Conservation (phyloP, 2,888 invertebrate genomes). For the Drosophila pullipes region DNA sequence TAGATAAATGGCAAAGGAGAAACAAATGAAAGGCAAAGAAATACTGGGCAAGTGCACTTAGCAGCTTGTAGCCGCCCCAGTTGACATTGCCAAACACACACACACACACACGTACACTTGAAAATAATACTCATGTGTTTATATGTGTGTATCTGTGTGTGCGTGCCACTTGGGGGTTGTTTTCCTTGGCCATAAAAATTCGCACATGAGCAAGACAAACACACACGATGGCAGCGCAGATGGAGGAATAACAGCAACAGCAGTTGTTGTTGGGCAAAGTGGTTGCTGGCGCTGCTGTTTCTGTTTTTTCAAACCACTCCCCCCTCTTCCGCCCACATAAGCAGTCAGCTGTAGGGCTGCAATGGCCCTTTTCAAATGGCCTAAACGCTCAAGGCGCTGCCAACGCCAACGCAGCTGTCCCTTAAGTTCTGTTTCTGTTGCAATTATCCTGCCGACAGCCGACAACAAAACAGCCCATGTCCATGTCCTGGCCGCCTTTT, state of each 20-base stretch:
- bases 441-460: conserved; percentile 64
- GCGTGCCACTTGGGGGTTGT: conserved; percentile 74
- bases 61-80: conserved; percentile 77
- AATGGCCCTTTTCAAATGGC: conserved; percentile 72
- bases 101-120: conserved; percentile 27
- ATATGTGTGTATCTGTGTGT: conserved; percentile 21
- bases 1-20: conserved; percentile 50
- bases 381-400: conserved; percentile 74
- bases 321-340: conserved; percentile 7
- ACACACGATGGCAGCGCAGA: conserved; percentile 53
- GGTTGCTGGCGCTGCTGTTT: conserved; percentile 41
- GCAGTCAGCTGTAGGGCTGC: conserved; percentile 52
- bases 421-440: conserved; percentile 50
- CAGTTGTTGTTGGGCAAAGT: conserved; percentile 57
- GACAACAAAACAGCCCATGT: conserved; percentile 56
- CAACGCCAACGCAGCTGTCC: conserved; percentile 48
- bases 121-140: conserved; percentile 12
- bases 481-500: conserved; percentile 70
- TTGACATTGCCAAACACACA: conserved; percentile 69
- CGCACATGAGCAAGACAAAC: conserved; percentile 67
- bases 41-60: conserved; percentile 79
- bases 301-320: background rate
- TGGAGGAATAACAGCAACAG: conserved; percentile 24
- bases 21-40: conserved; percentile 63
- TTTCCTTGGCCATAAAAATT: conserved; percentile 75